phyloP scores from a whole-genome alignment of 1,140 invertebrate species.

The Battus philenor region DNA sequence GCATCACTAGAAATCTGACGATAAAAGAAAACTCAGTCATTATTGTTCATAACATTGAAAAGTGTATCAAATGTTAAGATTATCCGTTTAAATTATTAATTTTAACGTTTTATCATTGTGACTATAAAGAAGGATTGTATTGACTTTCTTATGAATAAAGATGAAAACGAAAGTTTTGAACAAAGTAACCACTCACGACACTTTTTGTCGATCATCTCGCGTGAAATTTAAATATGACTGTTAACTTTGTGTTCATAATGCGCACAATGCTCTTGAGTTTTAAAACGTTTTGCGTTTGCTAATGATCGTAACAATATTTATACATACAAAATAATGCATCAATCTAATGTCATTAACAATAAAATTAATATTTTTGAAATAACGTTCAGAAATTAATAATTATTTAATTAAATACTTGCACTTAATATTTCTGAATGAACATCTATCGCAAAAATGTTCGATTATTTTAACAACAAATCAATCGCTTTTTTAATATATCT shows the following conservation, averaged over 20 bases:
- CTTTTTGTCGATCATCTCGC: constrained; percentile 56
- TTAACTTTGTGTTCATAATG: constrained; percentile 29
- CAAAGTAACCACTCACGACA: constrained; percentile 37
- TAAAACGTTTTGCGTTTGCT: too few relatives aligned
- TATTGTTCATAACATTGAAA: constrained; percentile 6
- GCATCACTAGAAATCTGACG: constrained; percentile 10
- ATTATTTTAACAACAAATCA: too few relatives aligned
- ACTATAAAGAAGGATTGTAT: constrained; percentile 25
- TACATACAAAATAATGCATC: too few relatives aligned
- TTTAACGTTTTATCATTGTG: constrained; percentile 23
- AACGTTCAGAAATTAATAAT: too few relatives aligned
- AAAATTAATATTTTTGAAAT: too few relatives aligned
- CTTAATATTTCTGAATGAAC: too few relatives aligned
- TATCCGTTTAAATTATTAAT: constrained; percentile 19
- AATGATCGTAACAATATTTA: too few relatives aligned
- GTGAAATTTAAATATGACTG: constrained; percentile 39
- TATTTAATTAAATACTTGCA: too few relatives aligned
- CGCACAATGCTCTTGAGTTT: constrained; percentile 11
- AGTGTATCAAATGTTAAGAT: constrained; percentile 20
- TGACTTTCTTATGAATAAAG: constrained; percentile 34
- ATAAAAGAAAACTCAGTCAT: constrained; percentile 5
- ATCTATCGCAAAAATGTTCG: too few relatives aligned
- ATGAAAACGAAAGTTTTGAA: constrained; percentile 50
- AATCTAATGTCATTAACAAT: too few relatives aligned
- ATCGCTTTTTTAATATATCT: too few relatives aligned